Evolutionary conservation across 1,140 invertebrate species (phyloP).

Genomic region (Lineus longissimus): DNA sequence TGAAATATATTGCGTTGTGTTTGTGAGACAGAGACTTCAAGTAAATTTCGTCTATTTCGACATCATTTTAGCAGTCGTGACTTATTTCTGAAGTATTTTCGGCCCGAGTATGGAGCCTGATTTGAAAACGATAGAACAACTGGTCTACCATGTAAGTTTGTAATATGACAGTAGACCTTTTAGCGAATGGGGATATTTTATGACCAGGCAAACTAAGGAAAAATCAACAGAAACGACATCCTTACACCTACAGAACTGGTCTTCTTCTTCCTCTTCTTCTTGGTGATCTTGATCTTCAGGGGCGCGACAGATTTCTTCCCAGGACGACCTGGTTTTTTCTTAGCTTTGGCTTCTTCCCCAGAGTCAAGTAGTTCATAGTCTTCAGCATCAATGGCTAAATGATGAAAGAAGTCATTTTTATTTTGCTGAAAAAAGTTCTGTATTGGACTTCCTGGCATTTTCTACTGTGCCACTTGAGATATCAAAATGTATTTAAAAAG

Average conservation of each 20-base stretch:
- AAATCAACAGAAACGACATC: neutral
- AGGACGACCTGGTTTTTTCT: conserved; percentile 4
- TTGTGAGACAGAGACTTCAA: no score
- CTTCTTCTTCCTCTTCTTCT: conserved; percentile 48
- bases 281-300: conserved; percentile 71
- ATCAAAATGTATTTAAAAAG: neutral
- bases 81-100: no score
- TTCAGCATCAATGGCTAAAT: neutral
- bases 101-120: no score
- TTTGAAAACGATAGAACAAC: no score
- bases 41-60: no score
- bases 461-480: neutral
- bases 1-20: no score
- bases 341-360: conserved; percentile 27
- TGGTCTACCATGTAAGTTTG: no score
- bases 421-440: neutral
- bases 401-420: conserved; percentile 1
- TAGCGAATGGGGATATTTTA: no score
- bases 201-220: no score
- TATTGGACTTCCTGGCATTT: neutral
- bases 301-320: conserved; percentile 61
- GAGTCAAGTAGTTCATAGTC: conserved; percentile 5
- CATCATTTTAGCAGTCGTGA: no score
- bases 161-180: no score
- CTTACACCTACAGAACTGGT: conserved; percentile 62